Percentiles rank a stretch among this genome's conserved stretches.
Evolutionary conservation across 1,140 invertebrate genomes (phyloP).

Genomic region (Macrobrachium nipponense): DNA sequence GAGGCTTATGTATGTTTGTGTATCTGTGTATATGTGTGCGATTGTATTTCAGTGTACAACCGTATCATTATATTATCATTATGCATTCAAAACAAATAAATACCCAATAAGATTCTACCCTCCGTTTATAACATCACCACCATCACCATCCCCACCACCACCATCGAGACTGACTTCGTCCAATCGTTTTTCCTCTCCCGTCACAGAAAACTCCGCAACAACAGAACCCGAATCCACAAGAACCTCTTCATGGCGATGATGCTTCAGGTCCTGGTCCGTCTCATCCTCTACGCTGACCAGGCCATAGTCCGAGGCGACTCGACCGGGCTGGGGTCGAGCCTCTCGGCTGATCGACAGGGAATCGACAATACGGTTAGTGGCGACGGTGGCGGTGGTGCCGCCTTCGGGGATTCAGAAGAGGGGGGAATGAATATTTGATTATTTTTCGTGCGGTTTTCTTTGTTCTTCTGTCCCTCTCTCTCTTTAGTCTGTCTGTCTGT

Average conservation of each 20-base stretch:
- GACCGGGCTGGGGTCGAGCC: slow-evolving; percentile 15
- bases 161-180: too few relatives aligned
- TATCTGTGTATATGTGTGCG: background rate
- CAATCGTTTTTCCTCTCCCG: background rate
- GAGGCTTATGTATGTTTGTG: background rate
- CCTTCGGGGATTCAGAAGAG: background rate
- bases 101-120: background rate
- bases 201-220: slow-evolving; percentile 83
- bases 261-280: slow-evolving; percentile 83
- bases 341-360: slow-evolving; percentile 57
- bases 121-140: too few relatives aligned
- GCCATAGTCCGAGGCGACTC: slow-evolving; percentile 70
- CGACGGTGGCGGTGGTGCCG: too few relatives aligned
- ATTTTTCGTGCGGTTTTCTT: background rate
- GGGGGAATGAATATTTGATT: too few relatives aligned
- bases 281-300: slow-evolving; percentile 87
- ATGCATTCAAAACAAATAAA: too few relatives aligned
- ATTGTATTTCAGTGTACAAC: too few relatives aligned
- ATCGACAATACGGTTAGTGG: slow-evolving; percentile 74
- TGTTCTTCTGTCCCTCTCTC: slow-evolving; percentile 2
- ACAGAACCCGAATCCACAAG: slow-evolving; percentile 87
- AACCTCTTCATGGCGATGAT: slow-evolving; percentile 89
- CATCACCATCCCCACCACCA: too few relatives aligned
- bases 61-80: too few relatives aligned
- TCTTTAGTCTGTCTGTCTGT: background rate